Conservation (phyloP, 2,113 vertebrate species). For the Eulacestoma nigropectus region DNA sequence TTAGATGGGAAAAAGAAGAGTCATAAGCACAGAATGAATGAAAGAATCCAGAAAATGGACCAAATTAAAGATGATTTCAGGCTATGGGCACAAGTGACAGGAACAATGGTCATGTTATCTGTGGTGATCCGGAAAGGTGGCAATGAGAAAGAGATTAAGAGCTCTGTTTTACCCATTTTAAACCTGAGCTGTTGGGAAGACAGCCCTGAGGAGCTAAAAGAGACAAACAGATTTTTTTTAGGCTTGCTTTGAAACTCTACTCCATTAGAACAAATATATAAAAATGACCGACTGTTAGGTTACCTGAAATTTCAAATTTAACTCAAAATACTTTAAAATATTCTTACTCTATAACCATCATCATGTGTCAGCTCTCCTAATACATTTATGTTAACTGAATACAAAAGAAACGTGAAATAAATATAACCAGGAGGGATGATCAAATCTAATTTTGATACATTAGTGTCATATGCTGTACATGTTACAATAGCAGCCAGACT, state of each 20-base stretch:
- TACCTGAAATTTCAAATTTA: conserved; percentile 74
- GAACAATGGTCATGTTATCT: conserved; percentile 4
- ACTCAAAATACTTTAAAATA: conserved; percentile 81
- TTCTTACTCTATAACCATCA: conserved; percentile 80
- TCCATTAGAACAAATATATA: conserved; percentile 69
- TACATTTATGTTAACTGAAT: conserved; percentile 87
- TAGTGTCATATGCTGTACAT: conserved; percentile 89
- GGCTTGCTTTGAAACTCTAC: conserved; percentile 49
- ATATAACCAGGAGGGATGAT: conserved; percentile 87
- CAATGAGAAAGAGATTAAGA: conserved; percentile 56
- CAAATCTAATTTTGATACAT: conserved; percentile 97
- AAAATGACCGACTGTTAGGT: conserved; percentile 65
- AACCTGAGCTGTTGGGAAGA: conserved; percentile 31
- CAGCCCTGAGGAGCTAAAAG: conserved; percentile 40
- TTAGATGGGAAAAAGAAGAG: not conserved
- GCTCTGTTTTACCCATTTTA: conserved; percentile 37
- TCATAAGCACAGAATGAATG: not conserved
- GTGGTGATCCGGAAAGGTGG: conserved; percentile 29
- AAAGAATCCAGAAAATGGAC: conserved; percentile 17
- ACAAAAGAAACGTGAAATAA: conserved; percentile 94
- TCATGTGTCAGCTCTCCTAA: conserved; percentile 80
- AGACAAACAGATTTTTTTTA: conserved; percentile 39
- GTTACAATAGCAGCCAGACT: conserved; percentile 82
- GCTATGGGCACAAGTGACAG: not conserved
- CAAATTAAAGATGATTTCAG: conserved; percentile 44